phyloP scores from a whole-genome alignment of 2,797 vertebrate species.

The Intellagama lesueurii region DNA sequence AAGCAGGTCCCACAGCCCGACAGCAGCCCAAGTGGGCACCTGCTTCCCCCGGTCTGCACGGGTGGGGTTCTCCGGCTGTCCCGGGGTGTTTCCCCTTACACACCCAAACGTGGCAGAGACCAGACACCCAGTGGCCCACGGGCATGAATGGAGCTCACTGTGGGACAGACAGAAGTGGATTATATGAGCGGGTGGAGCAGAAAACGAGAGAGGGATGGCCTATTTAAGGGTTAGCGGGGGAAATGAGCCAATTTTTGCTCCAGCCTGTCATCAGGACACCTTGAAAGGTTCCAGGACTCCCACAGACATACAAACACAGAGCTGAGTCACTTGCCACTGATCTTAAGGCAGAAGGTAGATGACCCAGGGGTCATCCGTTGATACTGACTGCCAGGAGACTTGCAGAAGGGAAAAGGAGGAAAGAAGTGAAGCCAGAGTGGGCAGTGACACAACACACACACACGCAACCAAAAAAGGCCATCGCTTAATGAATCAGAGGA shows the following conservation, averaged over 20 bases:
- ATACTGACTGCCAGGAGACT: no score
- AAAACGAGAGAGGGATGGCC: not conserved
- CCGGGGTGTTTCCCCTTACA: constrained; percentile 16
- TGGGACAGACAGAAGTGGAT: constrained; percentile 32
- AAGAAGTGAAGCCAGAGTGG: no score
- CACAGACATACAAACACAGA: not conserved
- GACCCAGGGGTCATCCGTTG: not conserved
- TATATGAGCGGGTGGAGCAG: constrained; percentile 9
- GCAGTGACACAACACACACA: no score
- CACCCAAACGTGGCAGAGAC: constrained; percentile 12
- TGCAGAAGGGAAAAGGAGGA: no score
- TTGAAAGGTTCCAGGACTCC: not conserved
- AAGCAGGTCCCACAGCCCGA: not conserved
- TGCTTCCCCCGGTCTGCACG: not conserved
- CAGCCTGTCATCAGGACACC: not conserved
- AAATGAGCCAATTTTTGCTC: not conserved
- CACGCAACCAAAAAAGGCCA: no score
- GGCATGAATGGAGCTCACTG: constrained; percentile 16
- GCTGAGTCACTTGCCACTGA: no score
- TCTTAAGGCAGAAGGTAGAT: no score
- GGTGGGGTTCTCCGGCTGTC: not conserved
- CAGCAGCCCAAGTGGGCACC: not conserved
- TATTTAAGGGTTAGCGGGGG: not conserved
- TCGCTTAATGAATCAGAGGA: no score
- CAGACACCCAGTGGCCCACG: constrained; percentile 8